A percentile compares a stretch with the other conserved stretches of the same genome.
These are phyloP conservation scores for Arion vulgaris DNA, from an alignment of 1,140 invertebrate species.

Conservation along the genomic window DNA sequence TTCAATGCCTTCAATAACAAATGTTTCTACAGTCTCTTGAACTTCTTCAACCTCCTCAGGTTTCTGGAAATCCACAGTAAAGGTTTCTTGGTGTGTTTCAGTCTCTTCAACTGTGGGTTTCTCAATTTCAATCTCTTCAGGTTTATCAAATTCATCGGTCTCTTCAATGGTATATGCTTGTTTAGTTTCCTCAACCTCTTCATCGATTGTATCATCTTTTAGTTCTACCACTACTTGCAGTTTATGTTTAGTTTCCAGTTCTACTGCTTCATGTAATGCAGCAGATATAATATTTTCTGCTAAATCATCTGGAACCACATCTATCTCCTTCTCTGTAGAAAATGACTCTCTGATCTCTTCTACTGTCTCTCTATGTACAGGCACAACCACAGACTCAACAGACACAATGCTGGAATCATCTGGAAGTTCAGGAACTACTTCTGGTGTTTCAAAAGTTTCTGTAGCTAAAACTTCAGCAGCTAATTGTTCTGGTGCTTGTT, in stretches of 20 bases:
- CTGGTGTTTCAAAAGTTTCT: background rate
- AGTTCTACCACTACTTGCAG: conserved; percentile 26
- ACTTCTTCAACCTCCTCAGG: conserved; percentile 13
- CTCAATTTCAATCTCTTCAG: conserved; percentile 36
- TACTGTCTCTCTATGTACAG: conserved; percentile 34
- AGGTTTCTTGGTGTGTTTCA: too few relatives aligned
- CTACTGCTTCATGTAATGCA: background rate
- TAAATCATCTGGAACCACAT: conserved; percentile 2
- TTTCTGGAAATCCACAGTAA: conserved; percentile 45
- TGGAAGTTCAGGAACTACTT: conserved; percentile 21
- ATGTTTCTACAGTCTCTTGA: conserved; percentile 8
- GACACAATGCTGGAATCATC: background rate
- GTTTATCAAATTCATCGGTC: background rate
- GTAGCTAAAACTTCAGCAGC: background rate
- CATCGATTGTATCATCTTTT: background rate
- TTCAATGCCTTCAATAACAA: conserved; percentile 24
- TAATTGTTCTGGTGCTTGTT: conserved; percentile 27
- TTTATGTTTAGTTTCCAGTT: background rate
- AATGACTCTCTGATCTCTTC: conserved; percentile 28
- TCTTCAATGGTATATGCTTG: conserved; percentile 26
- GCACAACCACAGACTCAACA: conserved; percentile 13
- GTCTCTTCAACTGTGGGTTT: background rate
- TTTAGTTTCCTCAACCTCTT: background rate
- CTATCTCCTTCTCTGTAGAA: background rate
- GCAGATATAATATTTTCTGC: background rate